These are phyloP conservation scores for Erythrocercus mccallii DNA, from an alignment of 2,113 vertebrate species.

Conservation along the genomic window DNA sequence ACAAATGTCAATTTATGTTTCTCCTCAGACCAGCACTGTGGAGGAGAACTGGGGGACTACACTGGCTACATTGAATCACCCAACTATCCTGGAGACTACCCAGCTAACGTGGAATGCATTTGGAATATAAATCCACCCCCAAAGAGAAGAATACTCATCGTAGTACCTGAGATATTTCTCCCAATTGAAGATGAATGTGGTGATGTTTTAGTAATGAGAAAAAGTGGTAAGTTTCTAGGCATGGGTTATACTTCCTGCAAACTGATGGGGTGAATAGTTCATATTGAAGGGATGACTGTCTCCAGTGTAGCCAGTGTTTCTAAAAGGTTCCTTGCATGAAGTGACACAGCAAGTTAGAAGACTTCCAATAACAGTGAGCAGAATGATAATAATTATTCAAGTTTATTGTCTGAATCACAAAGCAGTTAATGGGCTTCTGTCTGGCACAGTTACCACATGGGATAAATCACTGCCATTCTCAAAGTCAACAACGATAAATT, in stretches of 20 bases:
- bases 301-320: not conserved
- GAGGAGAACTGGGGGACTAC: slow-evolving; percentile 82
- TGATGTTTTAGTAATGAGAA: slow-evolving; percentile 81
- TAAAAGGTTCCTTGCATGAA: not conserved
- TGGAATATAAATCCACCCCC: slow-evolving; percentile 82
- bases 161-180: slow-evolving; percentile 83
- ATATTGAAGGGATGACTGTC: not conserved
- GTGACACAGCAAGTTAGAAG: not conserved
- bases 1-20: not conserved
- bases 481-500: not conserved
- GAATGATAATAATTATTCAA: not conserved
- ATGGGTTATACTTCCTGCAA: not conserved
- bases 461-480: not conserved
- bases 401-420: not conserved
- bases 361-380: not conserved
- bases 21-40: slow-evolving; percentile 78
- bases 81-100: slow-evolving; percentile 84
- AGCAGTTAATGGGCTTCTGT: not conserved
- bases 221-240: slow-evolving; percentile 71
- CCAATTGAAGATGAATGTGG: slow-evolving; percentile 83
- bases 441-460: not conserved
- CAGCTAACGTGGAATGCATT: slow-evolving; percentile 78
- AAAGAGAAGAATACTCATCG: slow-evolving; percentile 79
- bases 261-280: not conserved
- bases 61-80: slow-evolving; percentile 82